Evolutionary conservation across 2,888 invertebrate species (phyloP).

Genomic region (Calliopum simillimum): DNA sequence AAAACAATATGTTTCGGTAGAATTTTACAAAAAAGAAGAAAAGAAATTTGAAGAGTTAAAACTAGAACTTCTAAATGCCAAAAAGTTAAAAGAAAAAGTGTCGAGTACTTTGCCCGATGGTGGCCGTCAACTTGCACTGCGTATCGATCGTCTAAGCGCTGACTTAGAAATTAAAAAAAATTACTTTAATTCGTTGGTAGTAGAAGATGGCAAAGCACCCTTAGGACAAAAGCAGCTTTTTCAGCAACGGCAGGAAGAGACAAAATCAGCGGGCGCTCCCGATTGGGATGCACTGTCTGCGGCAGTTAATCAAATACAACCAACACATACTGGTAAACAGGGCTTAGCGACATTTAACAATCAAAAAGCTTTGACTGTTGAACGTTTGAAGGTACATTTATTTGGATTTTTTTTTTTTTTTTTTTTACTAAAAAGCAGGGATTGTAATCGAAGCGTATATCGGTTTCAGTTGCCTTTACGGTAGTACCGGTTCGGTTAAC

Average conservation of each 20-base stretch:
- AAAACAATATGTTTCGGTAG: slow-evolving; percentile 50
- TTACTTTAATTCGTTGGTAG: slow-evolving; percentile 69
- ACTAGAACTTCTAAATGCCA: slow-evolving; percentile 66
- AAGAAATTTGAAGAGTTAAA: slow-evolving; percentile 68
- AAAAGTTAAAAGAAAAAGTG: slow-evolving; percentile 56
- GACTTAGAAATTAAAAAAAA: slow-evolving; percentile 68
- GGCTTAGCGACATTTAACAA: slow-evolving; percentile 78
- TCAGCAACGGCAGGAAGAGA: slow-evolving; percentile 26
- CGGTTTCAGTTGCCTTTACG: too few species aligned
- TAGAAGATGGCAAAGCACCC: slow-evolving; percentile 57
- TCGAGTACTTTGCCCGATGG: slow-evolving; percentile 72
- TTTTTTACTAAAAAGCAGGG: too few species aligned
- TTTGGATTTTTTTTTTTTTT: too few species aligned
- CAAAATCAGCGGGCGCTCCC: slow-evolving; percentile 41
- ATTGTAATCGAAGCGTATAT: too few species aligned
- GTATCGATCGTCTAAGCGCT: slow-evolving; percentile 67
- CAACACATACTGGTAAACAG: slow-evolving; percentile 62
- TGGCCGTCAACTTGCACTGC: slow-evolving; percentile 71
- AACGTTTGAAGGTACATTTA: slow-evolving; percentile 71
- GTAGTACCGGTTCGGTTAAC: too few species aligned
- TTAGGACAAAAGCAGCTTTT: not conserved
- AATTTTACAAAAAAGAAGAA: slow-evolving; percentile 67
- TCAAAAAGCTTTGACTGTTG: slow-evolving; percentile 77
- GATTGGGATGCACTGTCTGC: slow-evolving; percentile 63
- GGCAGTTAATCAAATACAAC: slow-evolving; percentile 61